Conservation (phyloP, 2,888 invertebrate genomes). For the Plagodis dolabraria region DNA sequence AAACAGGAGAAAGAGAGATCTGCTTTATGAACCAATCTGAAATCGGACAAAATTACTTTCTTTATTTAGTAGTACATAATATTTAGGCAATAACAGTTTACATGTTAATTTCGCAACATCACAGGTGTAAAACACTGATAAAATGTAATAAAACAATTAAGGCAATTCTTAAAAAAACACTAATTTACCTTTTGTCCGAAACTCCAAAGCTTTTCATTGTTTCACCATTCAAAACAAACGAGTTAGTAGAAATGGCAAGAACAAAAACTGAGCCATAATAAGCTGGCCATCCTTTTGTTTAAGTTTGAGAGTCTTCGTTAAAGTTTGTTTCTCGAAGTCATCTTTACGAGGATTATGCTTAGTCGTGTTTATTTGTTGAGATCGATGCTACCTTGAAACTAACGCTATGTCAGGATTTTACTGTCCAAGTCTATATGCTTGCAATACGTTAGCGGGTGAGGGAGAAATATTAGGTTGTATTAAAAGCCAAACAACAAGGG, state of each 20-base stretch:
- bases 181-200: constrained; percentile 25
- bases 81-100: no score
- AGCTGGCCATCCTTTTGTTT: constrained; percentile 58
- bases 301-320: constrained; percentile 49
- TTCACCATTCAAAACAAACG: constrained; percentile 52
- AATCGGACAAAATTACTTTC: no score
- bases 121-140: not conserved
- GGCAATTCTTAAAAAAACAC: constrained; percentile 20
- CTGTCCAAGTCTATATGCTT: no score
- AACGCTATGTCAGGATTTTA: not conserved
- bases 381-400: constrained; percentile 4
- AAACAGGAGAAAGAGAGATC: no score
- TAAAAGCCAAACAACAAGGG: no score
- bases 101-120: not conserved
- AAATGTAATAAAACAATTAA: constrained; percentile 8
- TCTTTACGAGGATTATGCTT: constrained; percentile 52
- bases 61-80: no score
- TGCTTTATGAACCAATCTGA: no score
- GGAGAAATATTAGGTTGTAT: no score
- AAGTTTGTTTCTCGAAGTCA: constrained; percentile 54
- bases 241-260: constrained; percentile 51
- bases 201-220: constrained; percentile 28
- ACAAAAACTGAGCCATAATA: constrained; percentile 51
- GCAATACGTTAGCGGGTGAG: no score
- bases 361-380: constrained; percentile 35